These are phyloP conservation scores for Yponomeuta sedellus DNA, from an alignment of 2,888 invertebrate species.

Conservation along the genomic window DNA sequence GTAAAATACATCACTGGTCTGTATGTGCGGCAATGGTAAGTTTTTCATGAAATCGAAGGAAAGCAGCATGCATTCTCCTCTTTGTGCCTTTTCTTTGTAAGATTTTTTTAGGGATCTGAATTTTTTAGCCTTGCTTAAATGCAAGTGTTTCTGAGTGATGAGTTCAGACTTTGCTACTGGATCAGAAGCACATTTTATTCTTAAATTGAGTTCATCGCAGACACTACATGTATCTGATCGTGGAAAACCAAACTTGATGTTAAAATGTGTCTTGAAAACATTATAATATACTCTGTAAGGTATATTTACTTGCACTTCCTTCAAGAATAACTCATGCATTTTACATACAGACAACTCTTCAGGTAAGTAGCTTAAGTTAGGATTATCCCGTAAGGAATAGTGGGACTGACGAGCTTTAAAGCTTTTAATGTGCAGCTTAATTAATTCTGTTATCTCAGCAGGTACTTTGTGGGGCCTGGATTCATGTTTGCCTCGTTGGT, in stretches of 20 bases:
- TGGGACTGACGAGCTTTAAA: constrained; percentile 16
- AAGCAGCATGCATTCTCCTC: constrained; percentile 15
- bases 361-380: constrained; percentile 14
- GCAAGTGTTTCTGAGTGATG: constrained; percentile 15
- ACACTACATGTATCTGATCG: constrained; percentile 17
- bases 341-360: constrained; percentile 10
- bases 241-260: constrained; percentile 19
- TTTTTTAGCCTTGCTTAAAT: constrained; percentile 18
- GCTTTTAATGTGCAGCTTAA: neutral
- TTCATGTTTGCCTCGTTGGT: neutral
- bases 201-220: constrained; percentile 17
- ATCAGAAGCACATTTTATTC: constrained; percentile 16
- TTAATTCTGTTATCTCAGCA: neutral
- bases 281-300: constrained; percentile 11
- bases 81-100: constrained; percentile 15
- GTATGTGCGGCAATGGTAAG: constrained; percentile 17
- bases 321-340: constrained; percentile 15
- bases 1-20: constrained; percentile 20
- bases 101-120: constrained; percentile 16
- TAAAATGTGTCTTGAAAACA: constrained; percentile 14
- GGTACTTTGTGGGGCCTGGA: neutral
- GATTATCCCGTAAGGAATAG: constrained; percentile 17
- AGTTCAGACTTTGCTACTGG: constrained; percentile 2
- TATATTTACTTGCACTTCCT: constrained; percentile 3
- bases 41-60: constrained; percentile 18